Conservation (phyloP, 2,888 invertebrate species). For the Melikaiella ostensackeni region DNA sequence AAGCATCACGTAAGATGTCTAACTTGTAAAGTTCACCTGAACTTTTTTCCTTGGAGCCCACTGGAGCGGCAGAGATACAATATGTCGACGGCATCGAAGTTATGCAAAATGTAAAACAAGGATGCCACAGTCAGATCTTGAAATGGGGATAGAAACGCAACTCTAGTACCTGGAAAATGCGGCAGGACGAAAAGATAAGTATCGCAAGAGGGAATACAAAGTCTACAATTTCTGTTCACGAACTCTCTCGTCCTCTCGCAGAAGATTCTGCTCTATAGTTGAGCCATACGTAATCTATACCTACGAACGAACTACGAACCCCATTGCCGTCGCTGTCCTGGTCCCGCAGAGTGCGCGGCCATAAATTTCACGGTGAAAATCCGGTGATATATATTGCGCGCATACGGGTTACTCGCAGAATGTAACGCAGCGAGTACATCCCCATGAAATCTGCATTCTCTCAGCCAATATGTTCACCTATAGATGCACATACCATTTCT, state of each 20-base stretch:
- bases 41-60: not conserved
- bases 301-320: conserved; percentile 8
- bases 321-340: conserved; percentile 42
- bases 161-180: not conserved
- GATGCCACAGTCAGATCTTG: not conserved
- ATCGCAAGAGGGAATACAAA: not conserved
- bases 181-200: not conserved
- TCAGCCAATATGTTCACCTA: conserved; percentile 34
- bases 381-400: conserved; percentile 56
- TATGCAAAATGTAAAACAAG: not conserved
- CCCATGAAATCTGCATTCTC: conserved; percentile 37
- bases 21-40: not conserved
- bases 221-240: conserved; percentile 5
- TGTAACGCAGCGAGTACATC: conserved; percentile 23
- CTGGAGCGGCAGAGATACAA: not conserved
- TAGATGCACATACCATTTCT: conserved; percentile 23
- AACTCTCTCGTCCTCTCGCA: not conserved
- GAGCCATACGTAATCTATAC: conserved; percentile 34
- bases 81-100: not conserved
- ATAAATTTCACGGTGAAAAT: conserved; percentile 64
- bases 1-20: too few species aligned
- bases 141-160: not conserved
- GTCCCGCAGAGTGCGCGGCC: conserved; percentile 55
- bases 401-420: conserved; percentile 34
- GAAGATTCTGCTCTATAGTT: conserved; percentile 10